Percentiles rank a stretch among this genome's conserved stretches.
These are phyloP conservation scores for Tachysurus vachellii DNA, from an alignment of 2,113 vertebrate species.

Conservation along the genomic window DNA sequence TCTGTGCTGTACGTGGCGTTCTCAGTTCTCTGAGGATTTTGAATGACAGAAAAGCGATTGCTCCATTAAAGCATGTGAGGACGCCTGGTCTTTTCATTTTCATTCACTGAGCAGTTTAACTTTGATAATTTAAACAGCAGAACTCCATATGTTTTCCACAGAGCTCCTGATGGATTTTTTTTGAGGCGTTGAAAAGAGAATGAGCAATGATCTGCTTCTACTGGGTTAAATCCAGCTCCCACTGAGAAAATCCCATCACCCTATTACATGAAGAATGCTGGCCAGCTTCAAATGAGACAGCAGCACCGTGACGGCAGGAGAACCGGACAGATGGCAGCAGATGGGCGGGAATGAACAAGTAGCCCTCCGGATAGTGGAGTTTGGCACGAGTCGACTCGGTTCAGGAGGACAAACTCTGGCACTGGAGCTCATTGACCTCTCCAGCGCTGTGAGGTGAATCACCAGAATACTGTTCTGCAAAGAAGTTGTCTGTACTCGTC, in stretches of 20 bases:
- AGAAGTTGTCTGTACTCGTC: not conserved
- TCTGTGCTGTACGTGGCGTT: not conserved
- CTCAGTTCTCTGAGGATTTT: not conserved
- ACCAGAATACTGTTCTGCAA: conserved; percentile 18
- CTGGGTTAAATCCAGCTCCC: conserved; percentile 30
- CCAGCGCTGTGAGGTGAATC: conserved; percentile 50
- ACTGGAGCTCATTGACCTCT: conserved; percentile 68
- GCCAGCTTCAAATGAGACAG: conserved; percentile 20
- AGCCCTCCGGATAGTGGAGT: conserved; percentile 69
- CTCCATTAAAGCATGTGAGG: no score
- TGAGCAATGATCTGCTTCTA: conserved; percentile 32
- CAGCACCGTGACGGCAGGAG: conserved; percentile 62
- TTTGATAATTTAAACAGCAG: not conserved
- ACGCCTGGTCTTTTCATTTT: not conserved
- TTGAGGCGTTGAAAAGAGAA: not conserved
- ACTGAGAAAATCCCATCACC: conserved; percentile 54
- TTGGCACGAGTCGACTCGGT: conserved; percentile 67
- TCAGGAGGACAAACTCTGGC: conserved; percentile 65
- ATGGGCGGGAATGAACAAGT: conserved; percentile 73
- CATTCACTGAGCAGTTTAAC: not conserved
- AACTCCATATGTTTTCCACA: conserved; percentile 12
- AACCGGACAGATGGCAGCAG: conserved; percentile 73
- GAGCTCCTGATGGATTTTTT: not conserved
- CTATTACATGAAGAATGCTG: conserved; percentile 22
- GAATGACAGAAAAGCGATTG: not conserved